Evolutionary conservation across 2,797 vertebrate species (phyloP), one percentile per base, ranked within the genome.

Genomic region (Danio albolineatus): DNA sequence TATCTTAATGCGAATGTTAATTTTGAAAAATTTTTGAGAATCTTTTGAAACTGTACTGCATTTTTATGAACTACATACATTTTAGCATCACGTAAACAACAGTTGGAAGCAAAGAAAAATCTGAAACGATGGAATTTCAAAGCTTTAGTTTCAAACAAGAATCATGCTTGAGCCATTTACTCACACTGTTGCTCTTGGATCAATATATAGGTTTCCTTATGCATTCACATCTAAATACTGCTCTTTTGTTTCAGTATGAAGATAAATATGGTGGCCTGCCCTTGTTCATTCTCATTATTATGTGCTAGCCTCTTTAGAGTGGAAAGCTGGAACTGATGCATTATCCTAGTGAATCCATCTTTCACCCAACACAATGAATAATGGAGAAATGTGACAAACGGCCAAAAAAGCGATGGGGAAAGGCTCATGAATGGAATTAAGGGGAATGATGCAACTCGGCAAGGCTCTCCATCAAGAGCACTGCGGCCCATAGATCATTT

Each of bases 401-500:
- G 60, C 65, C 73, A 80, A 73, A 70, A 78, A 83, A 81, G 61
- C 65, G 62, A 81, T 67, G 48, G 81, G 74, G 57, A 83, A 80
- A 86, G 71, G 73, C 65, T 77, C 64, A 74, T 82, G 76, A 84
- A 85, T 81, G 79, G 79, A 83, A 86, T 79, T 82, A 80, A 86
- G 62, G 57, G 73, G 78, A 84, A 83, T 87, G 84, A 85, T 83
- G 83, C 74, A 79, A 82, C 83, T 74, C 54, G 14, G 66, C 83
- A 80, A 78, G 83, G 78, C 73, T 78, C 70, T 86, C 78, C 19
- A 71, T 85, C 81, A 80, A 76, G 79, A 81, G 75, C 65, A 73
- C 73, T 82, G 83, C 44, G 65, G 79, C 70, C 81, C 82, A 84
- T 83, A 85, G 73, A 87, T 86, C 80, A 85, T 84, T 85, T 86